Evolutionary conservation across 2,888 invertebrate species (phyloP), one percentile per base, ranked within the genome.

Genomic region (Rutpela maculata): DNA sequence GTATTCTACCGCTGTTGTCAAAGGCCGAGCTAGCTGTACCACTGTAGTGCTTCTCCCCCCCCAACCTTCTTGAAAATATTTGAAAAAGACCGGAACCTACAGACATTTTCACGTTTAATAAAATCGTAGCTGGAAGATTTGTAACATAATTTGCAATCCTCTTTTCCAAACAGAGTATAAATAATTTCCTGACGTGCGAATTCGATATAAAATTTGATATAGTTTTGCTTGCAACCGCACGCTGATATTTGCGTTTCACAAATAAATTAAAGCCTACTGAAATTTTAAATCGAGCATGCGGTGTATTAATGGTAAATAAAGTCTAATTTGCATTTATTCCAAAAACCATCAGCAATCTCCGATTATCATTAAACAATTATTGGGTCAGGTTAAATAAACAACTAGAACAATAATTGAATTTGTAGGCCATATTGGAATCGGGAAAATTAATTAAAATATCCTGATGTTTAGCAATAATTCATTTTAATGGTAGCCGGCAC

Each of bases 291-390:
- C 43, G 74, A 59, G 66, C 74, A 43, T 77, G 72, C 50, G 60
- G 72, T 62, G 66, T 70, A 75, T 67, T 57, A 78, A 68, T 65
- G 68, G 71, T 63, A 65, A 76, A 72, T 67, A 67, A 65, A 66
- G 57, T 76, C 73, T 56, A 80, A 80, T 80, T 80, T 80, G 78
- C 80, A 78, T 80, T 78, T 76, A 76, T 78, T 76, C 75, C 76
- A 78, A 80, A 80, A 80, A 76, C 76, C 72, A 68, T 74, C 31
- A 73, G 73, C 77, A 78, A 80, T 77, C 76, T 75, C 59, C 75
- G 75, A 80, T 80, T 80, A 77, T 77, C 78, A 74, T 77, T 74
- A 80, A 80, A 80, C 80, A 77, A 80, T 80, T 78, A 78, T 78
- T 73, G 67, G 73, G 76, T 57, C 72, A 59, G 74, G 78, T 76